These are phyloP conservation scores for Protodeltote pygarga DNA, from an alignment of 2,888 invertebrate species.

Conservation along the genomic window DNA sequence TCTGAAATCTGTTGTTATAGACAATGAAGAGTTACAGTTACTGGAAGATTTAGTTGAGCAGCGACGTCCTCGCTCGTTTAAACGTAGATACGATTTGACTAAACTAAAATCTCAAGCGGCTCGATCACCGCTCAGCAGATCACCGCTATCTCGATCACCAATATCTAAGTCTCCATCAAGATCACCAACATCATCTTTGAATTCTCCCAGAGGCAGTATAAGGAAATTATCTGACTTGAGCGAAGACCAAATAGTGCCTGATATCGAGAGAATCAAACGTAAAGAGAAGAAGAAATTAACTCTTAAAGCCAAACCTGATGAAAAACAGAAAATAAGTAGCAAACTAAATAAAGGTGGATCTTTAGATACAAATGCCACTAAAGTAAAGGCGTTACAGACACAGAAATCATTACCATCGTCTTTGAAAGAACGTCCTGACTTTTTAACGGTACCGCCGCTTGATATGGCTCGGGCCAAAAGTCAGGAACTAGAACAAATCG, in stretches of 20 bases:
- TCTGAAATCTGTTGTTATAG: constrained; percentile 82
- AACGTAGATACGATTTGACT: constrained; percentile 77
- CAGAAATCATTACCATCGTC: constrained; percentile 87
- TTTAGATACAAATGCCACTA: constrained; percentile 80
- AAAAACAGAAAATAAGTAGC: constrained; percentile 72
- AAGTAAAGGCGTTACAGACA: constrained; percentile 79
- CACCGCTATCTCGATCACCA: constrained; percentile 81
- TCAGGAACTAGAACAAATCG: constrained; percentile 86
- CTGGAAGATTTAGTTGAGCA: constrained; percentile 85
- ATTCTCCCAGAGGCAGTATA: constrained; percentile 83
- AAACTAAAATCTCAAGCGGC: constrained; percentile 75
- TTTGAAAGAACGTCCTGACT: constrained; percentile 82
- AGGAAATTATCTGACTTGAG: constrained; percentile 83
- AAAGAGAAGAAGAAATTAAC: constrained; percentile 82
- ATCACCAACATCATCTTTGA: constrained; percentile 84
- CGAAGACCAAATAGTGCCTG: constrained; percentile 84
- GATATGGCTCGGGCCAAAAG: constrained; percentile 88
- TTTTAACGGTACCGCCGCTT: constrained; percentile 83
- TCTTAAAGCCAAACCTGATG: constrained; percentile 78
- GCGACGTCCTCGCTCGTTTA: constrained; percentile 81
- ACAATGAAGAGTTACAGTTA: constrained; percentile 86
- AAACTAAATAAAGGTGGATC: constrained; percentile 84
- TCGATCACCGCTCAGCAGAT: constrained; percentile 80
- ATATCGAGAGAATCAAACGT: constrained; percentile 82
- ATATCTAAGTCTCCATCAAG: constrained; percentile 83